Conservation (phyloP, 1,140 invertebrate species). For the Zelostemma sp. region DNA sequence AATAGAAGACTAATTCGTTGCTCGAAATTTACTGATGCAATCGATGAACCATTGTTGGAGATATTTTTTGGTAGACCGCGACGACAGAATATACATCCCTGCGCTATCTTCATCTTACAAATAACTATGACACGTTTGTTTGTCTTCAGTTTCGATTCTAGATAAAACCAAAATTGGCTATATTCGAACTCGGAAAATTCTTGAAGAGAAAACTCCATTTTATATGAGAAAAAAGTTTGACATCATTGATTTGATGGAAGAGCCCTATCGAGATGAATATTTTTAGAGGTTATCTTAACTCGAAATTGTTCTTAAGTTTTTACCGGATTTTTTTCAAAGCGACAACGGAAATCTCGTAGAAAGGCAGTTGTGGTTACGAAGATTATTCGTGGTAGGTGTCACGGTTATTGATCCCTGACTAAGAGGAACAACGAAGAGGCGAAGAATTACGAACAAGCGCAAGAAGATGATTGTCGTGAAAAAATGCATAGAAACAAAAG, state of each 20-base stretch:
- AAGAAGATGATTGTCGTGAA: conserved; percentile 37
- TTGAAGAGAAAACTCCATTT: no score
- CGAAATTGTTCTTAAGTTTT: no score
- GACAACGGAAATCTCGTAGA: conserved; percentile 22
- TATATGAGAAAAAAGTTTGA: no score
- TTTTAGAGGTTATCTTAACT: no score
- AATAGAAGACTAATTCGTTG: conserved; percentile 6
- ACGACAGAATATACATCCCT: no score
- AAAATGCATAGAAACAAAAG: conserved; percentile 31
- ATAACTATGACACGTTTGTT: conserved; percentile 1
- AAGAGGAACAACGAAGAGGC: conserved; percentile 31
- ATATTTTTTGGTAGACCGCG: neutral
- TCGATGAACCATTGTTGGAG: no score
- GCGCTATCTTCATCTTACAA: neutral
- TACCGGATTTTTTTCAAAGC: no score
- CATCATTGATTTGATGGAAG: no score
- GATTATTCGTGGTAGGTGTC: conserved; percentile 57
- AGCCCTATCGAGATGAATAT: no score
- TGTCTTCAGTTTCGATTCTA: no score
- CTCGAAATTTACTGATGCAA: neutral
- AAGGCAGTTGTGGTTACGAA: conserved; percentile 35
- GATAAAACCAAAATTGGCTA: no score
- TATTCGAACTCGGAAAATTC: no score
- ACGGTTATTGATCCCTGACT: conserved; percentile 46
- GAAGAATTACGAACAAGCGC: conserved; percentile 44